These are phyloP conservation scores for Nixonia krombeini DNA, from an alignment of 1,140 invertebrate genomes.

Conservation along the genomic window DNA sequence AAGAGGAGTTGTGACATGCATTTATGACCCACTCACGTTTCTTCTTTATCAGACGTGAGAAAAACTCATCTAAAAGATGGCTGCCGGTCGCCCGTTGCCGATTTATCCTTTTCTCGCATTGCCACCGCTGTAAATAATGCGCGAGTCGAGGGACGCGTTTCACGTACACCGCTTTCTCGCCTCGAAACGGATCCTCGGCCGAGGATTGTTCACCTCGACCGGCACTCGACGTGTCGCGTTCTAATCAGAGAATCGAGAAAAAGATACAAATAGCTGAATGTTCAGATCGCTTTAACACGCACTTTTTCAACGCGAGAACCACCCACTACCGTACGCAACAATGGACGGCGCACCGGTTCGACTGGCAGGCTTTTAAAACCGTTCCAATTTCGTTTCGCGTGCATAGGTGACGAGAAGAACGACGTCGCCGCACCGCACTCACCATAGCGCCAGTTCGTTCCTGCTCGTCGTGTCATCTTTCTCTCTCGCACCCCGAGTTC, in stretches of 20 bases:
- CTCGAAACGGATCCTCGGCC: neutral
- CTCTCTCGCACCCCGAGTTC: slow-evolving; percentile 36
- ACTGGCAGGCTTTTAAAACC: slow-evolving; percentile 42
- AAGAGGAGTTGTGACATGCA: too few species aligned
- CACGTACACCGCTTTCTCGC: neutral
- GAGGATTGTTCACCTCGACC: neutral
- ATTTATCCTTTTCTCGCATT: slow-evolving; percentile 73
- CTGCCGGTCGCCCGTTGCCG: slow-evolving; percentile 71
- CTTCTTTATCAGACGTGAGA: slow-evolving; percentile 49
- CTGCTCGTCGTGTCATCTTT: slow-evolving; percentile 44
- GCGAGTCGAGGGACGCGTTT: neutral
- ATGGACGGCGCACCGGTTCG: slow-evolving; percentile 25
- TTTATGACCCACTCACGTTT: too few species aligned
- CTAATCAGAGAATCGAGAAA: too few species aligned
- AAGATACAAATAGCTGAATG: neutral
- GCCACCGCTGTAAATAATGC: slow-evolving; percentile 50
- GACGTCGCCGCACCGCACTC: slow-evolving; percentile 57
- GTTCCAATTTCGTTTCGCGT: slow-evolving; percentile 55
- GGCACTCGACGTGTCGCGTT: too few species aligned
- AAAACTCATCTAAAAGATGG: slow-evolving; percentile 75
- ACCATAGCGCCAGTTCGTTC: slow-evolving; percentile 55
- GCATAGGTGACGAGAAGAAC: slow-evolving; percentile 59
- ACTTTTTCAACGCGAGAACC: neutral
- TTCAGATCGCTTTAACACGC: neutral
- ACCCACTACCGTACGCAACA: slow-evolving; percentile 26